Base-by-base conservation (phyloP, 2,888 invertebrate genomes). In the Mylabris sibirica region DNA sequence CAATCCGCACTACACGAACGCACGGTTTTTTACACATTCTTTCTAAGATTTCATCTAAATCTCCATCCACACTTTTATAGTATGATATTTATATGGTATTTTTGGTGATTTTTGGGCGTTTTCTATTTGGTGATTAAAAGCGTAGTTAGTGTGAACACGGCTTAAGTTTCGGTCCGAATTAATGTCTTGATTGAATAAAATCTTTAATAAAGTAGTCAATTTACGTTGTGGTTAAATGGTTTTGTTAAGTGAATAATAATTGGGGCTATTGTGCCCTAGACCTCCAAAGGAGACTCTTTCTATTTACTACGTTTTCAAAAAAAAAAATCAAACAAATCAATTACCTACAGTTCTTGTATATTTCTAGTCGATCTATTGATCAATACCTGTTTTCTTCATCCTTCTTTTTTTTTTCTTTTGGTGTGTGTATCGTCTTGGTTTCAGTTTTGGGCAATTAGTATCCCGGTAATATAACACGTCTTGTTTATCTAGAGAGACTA, bases 401-500 rank as follows among this genome's bases (percentile, higher is more conserved):
- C 4, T 11, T 20, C 8, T 53, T 11, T 53, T 12, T 20, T 2
- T 24, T 12, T 11, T 3, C 1, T 22, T 22, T 12, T 3, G 20
- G 11, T 20, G 2, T 44, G 17, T 4, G n/a, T 17, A 8, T 20
- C 20, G 8, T 20, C 9, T 49, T 20, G 1, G 20, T 6, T 30
- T 30, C 30, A 30, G 30, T 53, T 53, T 24, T 24, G 22, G 66
- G 69, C 70, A 74, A 72, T 74, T 74, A 71, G 68, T 71, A 67
- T 63, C 67, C 63, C 22, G 71, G 71, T 69, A 75, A 77, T 75
- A 73, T 73, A 76, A 77, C 75, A 77, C 74, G 72, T 73, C 53
- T 76, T 72, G 75, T 73, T 78, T 80, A 79, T 80, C 80, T 70
- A 73, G 57, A 71, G 71, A 76, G 75, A 74, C 76, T 79, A 79